Evolutionary conservation across 2,113 vertebrate species (phyloP).

Genomic region (human): DNA sequence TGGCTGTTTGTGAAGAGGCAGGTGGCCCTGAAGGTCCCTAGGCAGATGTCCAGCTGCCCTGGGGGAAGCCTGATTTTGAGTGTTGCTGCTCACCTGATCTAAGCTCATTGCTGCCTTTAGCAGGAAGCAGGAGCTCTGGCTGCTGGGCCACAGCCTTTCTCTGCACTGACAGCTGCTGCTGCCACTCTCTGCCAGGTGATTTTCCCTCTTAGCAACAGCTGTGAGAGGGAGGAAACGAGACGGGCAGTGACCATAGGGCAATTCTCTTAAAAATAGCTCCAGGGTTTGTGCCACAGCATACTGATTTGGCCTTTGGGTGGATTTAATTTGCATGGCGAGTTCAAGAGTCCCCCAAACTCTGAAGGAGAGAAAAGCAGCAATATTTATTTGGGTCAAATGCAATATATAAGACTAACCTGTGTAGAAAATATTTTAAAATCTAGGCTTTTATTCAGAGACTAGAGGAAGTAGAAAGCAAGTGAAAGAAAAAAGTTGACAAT

Average conservation of each 20-base stretch:
- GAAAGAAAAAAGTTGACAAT: background rate
- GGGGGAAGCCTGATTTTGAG: background rate
- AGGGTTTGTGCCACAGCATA: background rate
- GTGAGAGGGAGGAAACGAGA: conserved; percentile 7
- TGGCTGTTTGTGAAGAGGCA: background rate
- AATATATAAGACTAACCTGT: background rate
- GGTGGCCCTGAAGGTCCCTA: background rate
- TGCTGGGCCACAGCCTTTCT: background rate
- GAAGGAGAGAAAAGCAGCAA: conserved; percentile 11
- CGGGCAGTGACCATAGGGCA: background rate
- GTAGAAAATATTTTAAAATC: background rate
- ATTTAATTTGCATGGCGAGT: background rate
- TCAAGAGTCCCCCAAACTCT: background rate
- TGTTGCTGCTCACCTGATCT: background rate
- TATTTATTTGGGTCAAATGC: conserved; percentile 17
- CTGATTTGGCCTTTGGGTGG: conserved; percentile 30
- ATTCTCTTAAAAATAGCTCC: conserved; percentile 58
- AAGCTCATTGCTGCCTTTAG: background rate
- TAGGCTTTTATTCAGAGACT: background rate
- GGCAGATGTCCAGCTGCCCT: background rate
- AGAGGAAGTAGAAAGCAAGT: background rate
- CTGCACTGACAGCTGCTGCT: background rate
- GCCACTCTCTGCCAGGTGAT: conserved; percentile 44
- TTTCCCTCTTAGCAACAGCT: conserved; percentile 36
- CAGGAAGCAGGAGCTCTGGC: background rate